Percentiles rank a stretch among this genome's conserved stretches.
These are phyloP conservation scores for Ectobius pallidus DNA, from an alignment of 2,888 invertebrate species.

Conservation along the genomic window DNA sequence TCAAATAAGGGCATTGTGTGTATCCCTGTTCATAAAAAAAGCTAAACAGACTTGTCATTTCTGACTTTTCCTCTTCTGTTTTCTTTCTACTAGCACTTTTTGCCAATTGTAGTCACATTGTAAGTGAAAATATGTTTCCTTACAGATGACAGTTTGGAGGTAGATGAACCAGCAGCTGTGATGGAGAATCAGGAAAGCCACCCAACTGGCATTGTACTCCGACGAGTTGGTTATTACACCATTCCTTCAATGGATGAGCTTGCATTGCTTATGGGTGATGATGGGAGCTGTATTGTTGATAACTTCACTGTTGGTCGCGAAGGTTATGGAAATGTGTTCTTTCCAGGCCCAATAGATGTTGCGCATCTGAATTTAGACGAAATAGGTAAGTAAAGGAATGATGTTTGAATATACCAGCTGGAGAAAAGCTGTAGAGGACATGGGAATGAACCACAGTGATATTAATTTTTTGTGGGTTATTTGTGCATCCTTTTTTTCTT, in stretches of 20 bases:
- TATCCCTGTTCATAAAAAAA: no score
- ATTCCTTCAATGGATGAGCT: constrained; percentile 86
- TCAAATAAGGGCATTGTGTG: no score
- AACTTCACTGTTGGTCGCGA: constrained; percentile 87
- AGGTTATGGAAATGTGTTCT: constrained; percentile 90
- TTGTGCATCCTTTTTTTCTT: no score
- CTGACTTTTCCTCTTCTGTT: no score
- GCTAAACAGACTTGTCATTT: no score
- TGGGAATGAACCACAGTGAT: no score
- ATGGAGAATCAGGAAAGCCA: constrained; percentile 57
- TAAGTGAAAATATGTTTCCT: no score
- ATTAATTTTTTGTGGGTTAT: no score
- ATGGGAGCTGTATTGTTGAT: constrained; percentile 82
- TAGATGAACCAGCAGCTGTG: constrained; percentile 37
- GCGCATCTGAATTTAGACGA: constrained; percentile 86
- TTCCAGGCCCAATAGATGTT: constrained; percentile 83
- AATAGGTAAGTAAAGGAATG: constrained; percentile 65
- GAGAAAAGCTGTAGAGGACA: no score
- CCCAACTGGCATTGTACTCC: constrained; percentile 78
- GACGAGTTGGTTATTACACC: constrained; percentile 87
- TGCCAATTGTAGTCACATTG: no score
- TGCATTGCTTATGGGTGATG: constrained; percentile 69
- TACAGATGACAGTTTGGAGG: constrained; percentile 36
- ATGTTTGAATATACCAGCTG: background rate
- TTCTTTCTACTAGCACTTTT: no score